Base-by-base conservation (phyloP, 2,797 vertebrate genomes). In the Brotula barbata region DNA sequence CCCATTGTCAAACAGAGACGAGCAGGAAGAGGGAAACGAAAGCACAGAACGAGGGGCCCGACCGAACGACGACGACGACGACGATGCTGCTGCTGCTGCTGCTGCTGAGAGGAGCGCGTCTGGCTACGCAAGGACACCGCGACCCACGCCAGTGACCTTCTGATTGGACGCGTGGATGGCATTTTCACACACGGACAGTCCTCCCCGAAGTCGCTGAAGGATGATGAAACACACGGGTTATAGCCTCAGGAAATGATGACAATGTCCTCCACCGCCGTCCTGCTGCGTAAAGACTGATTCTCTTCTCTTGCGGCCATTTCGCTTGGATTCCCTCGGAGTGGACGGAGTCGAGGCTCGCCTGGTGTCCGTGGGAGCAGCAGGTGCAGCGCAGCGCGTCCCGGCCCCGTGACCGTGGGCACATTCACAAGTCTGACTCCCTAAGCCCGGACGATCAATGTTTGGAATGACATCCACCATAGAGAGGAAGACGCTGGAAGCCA, bases 11-110 rank as follows among this genome's bases (percentile, higher is more conserved):
- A 93, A 91, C 89, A 91, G 93, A 94, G 94, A 95, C 93, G 94
- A 95, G 93, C 94, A 98, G 96, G 97, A 97, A 98, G 94, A 92
- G 93, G 93, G 93, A 96, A 95, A 94, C 92, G 94, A 95, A 94
- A 94, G 91, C 93, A 84, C 88, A 92, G 90, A 79, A 71, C 48
- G 71, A 77, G 75, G 66, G 60, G 80, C 25, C 4, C 25, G n/a
- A n/a, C n/a, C n/a, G n/a, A n/a, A n/a, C n/a, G n/a, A n/a, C n/a
- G n/a, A n/a, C n/a, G n/a, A 69, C 74, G 64, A 58, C 64, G 80
- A 85, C 76, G 70, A 73, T 14, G 68, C 48, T n/a, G n/a, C n/a
- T n/a, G n/a, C 31, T 17, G 60, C 56, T 51, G 71, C 75, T 74
- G 71, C 73, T 13, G 15, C 36, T 16, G 58, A n/a, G 59, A 64